Conservation (phyloP, 2,888 invertebrate species). For the Crossocerus cetratus region DNA sequence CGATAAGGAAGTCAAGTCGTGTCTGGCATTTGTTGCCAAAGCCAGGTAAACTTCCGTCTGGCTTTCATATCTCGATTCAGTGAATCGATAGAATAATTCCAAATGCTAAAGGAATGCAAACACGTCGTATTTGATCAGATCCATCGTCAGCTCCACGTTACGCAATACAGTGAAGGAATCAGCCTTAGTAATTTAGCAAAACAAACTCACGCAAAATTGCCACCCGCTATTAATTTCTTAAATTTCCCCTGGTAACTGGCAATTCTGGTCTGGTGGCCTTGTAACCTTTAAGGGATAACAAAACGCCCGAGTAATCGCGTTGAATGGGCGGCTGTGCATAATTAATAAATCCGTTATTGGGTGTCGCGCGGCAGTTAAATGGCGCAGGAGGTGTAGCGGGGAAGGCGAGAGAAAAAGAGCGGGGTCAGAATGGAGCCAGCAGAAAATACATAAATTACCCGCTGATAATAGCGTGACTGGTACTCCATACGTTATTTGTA, state of each 20-base stretch:
- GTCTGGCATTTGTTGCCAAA: neutral
- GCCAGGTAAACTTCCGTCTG: too few species aligned
- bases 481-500: constrained; percentile 61
- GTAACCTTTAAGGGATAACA: constrained; percentile 39
- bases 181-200: neutral
- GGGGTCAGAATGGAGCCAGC: constrained; percentile 40
- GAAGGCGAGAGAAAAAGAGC: constrained; percentile 26
- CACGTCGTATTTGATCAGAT: too few species aligned
- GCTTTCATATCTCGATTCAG: too few species aligned
- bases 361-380: constrained; percentile 37
- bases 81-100: neutral
- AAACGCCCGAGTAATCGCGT: constrained; percentile 26
- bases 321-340: constrained; percentile 52
- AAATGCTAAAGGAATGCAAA: too few species aligned
- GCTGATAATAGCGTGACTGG: constrained; percentile 56
- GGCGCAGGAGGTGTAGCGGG: constrained; percentile 16
- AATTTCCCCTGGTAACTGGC: too few species aligned
- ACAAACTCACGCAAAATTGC: constrained; percentile 12
- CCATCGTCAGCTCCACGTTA: too few species aligned
- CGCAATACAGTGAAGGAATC: too few species aligned
- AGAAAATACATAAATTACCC: constrained; percentile 56
- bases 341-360: constrained; percentile 59
- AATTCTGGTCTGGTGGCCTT: too few species aligned
- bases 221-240: too few species aligned
- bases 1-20: neutral